Conservation (phyloP, 23 tunicate genomes). For the Ascidia mentula region DNA sequence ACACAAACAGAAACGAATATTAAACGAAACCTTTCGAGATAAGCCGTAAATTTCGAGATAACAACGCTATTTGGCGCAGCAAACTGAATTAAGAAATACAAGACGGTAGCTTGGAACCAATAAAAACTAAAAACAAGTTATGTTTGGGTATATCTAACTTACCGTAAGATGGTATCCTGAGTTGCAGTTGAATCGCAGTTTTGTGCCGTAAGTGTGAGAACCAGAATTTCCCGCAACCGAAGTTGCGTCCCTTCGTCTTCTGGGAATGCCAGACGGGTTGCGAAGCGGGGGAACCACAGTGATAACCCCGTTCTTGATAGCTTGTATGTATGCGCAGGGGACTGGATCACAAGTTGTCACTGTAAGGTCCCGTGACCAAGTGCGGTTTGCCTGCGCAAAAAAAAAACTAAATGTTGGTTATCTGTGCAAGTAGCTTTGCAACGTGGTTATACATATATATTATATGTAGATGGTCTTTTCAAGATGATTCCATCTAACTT, state of each 20-base stretch:
- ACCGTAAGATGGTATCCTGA: slow-evolving; percentile 27
- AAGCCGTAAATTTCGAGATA: not conserved
- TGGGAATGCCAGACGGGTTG: not conserved
- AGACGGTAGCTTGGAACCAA: not conserved
- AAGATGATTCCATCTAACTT: too few species aligned
- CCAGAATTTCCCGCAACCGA: not conserved
- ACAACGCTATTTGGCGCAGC: too few species aligned
- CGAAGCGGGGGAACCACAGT: slow-evolving; percentile 27
- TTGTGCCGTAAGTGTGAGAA: slow-evolving; percentile 20
- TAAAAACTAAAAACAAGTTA: not conserved
- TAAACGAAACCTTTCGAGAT: not conserved
- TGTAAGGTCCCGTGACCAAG: slow-evolving; percentile 39
- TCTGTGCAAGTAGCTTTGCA: too few species aligned
- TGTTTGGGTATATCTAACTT: not conserved
- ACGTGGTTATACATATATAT: too few species aligned
- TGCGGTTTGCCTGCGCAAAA: slow-evolving; percentile 31
- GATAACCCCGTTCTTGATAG: slow-evolving; percentile 28
- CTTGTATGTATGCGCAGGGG: slow-evolving; percentile 20
- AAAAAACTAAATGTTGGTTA: too few species aligned
- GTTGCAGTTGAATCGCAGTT: slow-evolving; percentile 34
- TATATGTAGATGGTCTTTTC: too few species aligned
- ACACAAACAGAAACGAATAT: not conserved
- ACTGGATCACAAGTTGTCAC: slow-evolving; percentile 25
- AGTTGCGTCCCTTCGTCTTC: not conserved
- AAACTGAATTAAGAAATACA: too few species aligned